A percentile compares a stretch with the other conserved stretches of the same genome.
These are phyloP conservation scores for Cancer borealis DNA, from an alignment of 2,888 invertebrate species.

Conservation along the genomic window DNA sequence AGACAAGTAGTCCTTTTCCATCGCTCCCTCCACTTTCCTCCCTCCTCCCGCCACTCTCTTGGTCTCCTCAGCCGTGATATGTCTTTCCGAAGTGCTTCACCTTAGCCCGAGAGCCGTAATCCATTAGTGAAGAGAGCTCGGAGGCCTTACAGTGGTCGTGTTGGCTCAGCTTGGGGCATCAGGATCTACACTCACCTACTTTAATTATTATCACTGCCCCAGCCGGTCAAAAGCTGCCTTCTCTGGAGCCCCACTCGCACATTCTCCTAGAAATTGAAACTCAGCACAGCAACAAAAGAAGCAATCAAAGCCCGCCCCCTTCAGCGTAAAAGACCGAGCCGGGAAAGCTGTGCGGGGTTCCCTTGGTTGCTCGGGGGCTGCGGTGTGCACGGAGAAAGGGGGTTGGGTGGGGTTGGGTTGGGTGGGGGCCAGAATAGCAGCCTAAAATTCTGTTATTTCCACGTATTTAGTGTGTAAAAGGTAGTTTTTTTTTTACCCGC, in stretches of 20 bases:
- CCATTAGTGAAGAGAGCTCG: neutral
- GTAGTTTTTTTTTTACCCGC: neutral
- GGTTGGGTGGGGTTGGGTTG: neutral
- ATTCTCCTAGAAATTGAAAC: constrained; percentile 60
- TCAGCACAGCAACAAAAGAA: constrained; percentile 58
- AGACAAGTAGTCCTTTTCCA: neutral
- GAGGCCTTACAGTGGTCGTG: neutral
- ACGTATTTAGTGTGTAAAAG: constrained; percentile 33
- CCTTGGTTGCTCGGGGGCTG: neutral
- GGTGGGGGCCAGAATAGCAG: neutral
- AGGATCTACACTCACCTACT: constrained; percentile 43
- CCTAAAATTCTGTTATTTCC: constrained; percentile 13
- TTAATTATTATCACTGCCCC: constrained; percentile 56
- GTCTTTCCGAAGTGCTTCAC: neutral
- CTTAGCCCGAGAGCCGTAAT: neutral
- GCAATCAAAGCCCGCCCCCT: constrained; percentile 53
- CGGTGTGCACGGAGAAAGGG: neutral
- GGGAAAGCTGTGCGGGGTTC: constrained; percentile 18
- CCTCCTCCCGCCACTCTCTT: neutral
- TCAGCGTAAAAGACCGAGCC: constrained; percentile 45
- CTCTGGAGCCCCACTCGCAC: constrained; percentile 53
- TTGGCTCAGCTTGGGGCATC: constrained; percentile 11
- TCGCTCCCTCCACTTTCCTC: neutral
- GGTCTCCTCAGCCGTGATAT: neutral
- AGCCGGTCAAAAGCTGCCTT: constrained; percentile 41